A percentile compares a stretch with the other conserved stretches of the same genome.
These are phyloP conservation scores for Trogon surrucura DNA, from an alignment of 2,113 vertebrate genomes.

Conservation along the genomic window DNA sequence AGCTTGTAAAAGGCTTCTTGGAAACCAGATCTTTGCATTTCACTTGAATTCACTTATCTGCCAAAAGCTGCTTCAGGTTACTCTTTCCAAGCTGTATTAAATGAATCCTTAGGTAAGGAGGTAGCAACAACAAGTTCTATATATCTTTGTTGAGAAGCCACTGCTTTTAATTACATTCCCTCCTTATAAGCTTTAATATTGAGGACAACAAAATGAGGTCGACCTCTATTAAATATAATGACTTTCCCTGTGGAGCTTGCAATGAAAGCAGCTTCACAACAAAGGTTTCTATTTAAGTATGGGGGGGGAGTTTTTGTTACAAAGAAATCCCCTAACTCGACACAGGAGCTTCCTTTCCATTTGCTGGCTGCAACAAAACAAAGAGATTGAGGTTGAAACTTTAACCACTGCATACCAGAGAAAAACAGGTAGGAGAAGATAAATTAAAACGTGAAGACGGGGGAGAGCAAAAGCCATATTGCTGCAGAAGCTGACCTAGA, in stretches of 20 bases:
- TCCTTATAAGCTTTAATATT: not conserved
- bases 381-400: not conserved
- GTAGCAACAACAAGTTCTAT: not conserved
- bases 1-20: constrained; percentile 30
- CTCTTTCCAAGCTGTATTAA: not conserved
- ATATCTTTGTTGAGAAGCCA: constrained; percentile 29
- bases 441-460: not conserved
- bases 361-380: not conserved
- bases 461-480: not conserved
- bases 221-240: constrained; percentile 22
- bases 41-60: not conserved
- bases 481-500: not conserved
- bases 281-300: constrained; percentile 14
- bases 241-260: constrained; percentile 4
- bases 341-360: not conserved
- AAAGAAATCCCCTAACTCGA: not conserved
- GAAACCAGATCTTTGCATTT: constrained; percentile 46
- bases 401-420: not conserved
- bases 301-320: not conserved
- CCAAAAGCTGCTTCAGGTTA: constrained; percentile 47
- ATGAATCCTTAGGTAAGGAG: not conserved
- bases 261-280: constrained; percentile 42
- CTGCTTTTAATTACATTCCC: not conserved
- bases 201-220: constrained; percentile 25
- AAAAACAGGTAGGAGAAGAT: not conserved